phyloP scores from a whole-genome alignment of 2,797 vertebrate genomes.

The Balearica regulorum region DNA sequence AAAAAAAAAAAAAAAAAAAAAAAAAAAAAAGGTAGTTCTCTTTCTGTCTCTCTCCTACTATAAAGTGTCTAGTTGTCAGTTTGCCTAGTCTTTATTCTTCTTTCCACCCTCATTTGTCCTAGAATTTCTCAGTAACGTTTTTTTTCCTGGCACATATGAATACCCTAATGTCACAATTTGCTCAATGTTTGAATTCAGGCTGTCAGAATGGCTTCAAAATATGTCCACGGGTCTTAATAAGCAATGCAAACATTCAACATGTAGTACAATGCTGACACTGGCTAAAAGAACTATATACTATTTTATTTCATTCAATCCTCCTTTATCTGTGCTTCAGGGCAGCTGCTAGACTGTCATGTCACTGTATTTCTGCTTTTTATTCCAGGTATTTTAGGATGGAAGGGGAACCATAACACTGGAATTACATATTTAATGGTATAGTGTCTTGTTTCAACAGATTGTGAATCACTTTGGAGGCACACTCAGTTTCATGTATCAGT shows the following conservation, averaged over 20 bases:
- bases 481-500: background rate
- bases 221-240: background rate
- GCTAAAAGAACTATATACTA: background rate
- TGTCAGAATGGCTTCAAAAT: background rate
- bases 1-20: no score
- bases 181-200: background rate
- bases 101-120: background rate
- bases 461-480: background rate
- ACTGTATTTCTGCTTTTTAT: background rate
- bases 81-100: background rate
- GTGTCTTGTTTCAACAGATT: conserved; percentile 9
- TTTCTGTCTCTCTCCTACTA: background rate
- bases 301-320: conserved; percentile 2
- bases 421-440: background rate
- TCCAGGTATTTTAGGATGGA: conserved; percentile 8
- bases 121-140: background rate
- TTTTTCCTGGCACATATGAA: background rate
- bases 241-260: background rate
- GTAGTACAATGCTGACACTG: background rate
- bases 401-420: background rate
- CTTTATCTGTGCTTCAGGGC: background rate
- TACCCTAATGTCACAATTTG: background rate
- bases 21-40: background rate
- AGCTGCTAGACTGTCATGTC: background rate
- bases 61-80: background rate